A percentile compares a stretch with the other conserved stretches of the same genome.
These are phyloP conservation scores for Ceratina australensis DNA, from an alignment of 1,140 invertebrate species.

Conservation along the genomic window DNA sequence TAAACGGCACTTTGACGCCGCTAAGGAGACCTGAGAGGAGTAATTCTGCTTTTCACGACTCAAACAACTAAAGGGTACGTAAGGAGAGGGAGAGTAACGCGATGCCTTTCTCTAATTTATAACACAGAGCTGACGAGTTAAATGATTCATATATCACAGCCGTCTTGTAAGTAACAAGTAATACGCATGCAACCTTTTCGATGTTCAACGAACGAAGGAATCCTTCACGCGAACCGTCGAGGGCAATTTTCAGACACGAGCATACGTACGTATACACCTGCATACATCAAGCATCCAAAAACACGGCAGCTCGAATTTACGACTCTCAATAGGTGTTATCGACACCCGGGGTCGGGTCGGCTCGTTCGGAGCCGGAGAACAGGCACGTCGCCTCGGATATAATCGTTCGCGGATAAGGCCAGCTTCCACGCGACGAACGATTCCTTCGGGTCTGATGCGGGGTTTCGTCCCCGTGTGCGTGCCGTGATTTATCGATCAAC, in stretches of 20 bases:
- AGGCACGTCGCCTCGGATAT: conserved; percentile 17
- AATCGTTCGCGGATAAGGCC: conserved; percentile 33
- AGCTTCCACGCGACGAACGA: conserved; percentile 29
- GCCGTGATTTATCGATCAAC: conserved; percentile 58
- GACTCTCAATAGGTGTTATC: conserved; percentile 24
- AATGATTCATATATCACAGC: too few species aligned
- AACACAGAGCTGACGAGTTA: too few species aligned
- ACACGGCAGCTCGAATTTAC: neutral
- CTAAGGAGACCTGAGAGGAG: conserved; percentile 13
- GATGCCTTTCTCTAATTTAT: too few species aligned
- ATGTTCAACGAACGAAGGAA: neutral
- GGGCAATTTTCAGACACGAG: neutral
- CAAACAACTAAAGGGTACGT: too few species aligned
- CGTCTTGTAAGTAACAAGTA: neutral
- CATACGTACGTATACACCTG: neutral
- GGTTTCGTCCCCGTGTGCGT: conserved; percentile 38
- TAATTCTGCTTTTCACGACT: neutral
- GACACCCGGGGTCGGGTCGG: neutral
- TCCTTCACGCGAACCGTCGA: neutral
- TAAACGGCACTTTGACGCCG: conserved; percentile 34
- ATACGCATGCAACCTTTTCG: neutral
- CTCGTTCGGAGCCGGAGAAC: neutral
- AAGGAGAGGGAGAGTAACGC: too few species aligned
- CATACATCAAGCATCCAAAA: neutral
- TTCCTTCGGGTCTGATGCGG: conserved; percentile 51